Conservation (phyloP, 2,113 vertebrate species). For the Corynorhinus townsendii region DNA sequence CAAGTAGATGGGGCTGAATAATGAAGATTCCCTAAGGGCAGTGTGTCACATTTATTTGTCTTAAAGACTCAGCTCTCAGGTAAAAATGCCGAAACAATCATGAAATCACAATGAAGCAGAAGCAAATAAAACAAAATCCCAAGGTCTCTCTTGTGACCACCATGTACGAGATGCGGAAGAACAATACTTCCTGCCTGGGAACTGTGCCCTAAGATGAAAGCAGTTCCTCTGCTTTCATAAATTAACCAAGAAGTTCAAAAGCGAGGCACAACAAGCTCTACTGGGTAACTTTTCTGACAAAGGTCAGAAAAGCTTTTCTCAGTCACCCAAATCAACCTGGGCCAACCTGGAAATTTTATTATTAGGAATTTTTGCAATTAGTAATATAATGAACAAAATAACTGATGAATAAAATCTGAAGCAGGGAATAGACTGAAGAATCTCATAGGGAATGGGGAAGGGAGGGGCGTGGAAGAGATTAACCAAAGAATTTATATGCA, state of each 20-base stretch:
- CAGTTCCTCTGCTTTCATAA: slow-evolving; percentile 59
- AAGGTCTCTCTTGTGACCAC: background rate
- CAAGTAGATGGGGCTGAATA: background rate
- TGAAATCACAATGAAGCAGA: background rate
- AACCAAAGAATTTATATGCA: too few relatives aligned
- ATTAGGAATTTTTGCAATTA: background rate
- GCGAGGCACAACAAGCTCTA: background rate
- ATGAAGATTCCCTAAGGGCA: background rate
- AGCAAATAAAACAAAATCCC: slow-evolving; percentile 2
- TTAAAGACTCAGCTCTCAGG: background rate
- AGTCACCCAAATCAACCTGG: background rate
- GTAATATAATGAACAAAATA: too few relatives aligned
- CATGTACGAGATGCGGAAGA: background rate
- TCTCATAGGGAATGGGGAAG: too few relatives aligned
- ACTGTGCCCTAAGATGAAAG: slow-evolving; percentile 53
- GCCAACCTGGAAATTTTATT: background rate
- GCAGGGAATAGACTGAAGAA: too few relatives aligned
- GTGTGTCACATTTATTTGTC: background rate
- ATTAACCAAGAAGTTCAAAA: slow-evolving; percentile 41
- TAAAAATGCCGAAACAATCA: background rate
- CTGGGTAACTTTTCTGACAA: background rate
- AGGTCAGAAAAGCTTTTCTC: background rate
- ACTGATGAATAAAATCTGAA: too few relatives aligned
- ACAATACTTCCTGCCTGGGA: slow-evolving; percentile 42
- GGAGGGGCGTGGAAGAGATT: too few relatives aligned